phyloP scores from a whole-genome alignment of 2,888 invertebrate species.

The Andrena bicolor region DNA sequence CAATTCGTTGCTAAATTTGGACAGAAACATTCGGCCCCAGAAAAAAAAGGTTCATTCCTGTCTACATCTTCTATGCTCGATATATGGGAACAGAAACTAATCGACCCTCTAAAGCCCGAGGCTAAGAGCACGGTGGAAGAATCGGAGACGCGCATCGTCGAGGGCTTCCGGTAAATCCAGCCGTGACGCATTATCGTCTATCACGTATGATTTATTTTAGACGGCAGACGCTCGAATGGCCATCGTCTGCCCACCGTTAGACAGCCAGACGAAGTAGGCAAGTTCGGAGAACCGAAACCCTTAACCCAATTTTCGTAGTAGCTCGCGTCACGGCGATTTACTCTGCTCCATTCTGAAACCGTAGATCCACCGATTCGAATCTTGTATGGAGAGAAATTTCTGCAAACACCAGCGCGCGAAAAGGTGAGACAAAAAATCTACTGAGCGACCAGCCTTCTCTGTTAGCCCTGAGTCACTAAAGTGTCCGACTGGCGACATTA shows the following conservation, averaged over 20 bases:
- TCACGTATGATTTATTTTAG: conserved; percentile 42
- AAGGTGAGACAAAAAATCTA: too few relatives aligned
- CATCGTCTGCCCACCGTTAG: conserved; percentile 34
- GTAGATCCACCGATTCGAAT: neutral
- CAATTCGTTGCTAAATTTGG: too few relatives aligned
- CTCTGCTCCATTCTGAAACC: conserved; percentile 21
- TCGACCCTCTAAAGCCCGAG: too few relatives aligned
- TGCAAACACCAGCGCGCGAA: neutral
- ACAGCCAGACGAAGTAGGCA: conserved; percentile 22
- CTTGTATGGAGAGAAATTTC: neutral
- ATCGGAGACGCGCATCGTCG: neutral
- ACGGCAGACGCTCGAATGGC: conserved; percentile 26
- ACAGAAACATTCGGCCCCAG: too few relatives aligned
- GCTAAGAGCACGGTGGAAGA: neutral
- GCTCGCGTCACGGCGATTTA: conserved; percentile 38
- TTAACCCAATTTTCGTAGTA: conserved; percentile 63
- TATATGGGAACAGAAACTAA: too few relatives aligned
- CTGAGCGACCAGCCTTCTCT: too few relatives aligned
- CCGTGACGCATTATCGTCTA: conserved; percentile 8
- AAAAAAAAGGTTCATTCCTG: too few relatives aligned
- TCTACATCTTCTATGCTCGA: too few relatives aligned
- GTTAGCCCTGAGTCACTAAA: too few relatives aligned
- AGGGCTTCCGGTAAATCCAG: conserved; percentile 30
- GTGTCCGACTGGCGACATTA: too few relatives aligned
- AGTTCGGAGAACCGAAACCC: conserved; percentile 59